Evolutionary conservation across 2,113 vertebrate genomes (phyloP).

Genomic region (Psephotus haematonotus): DNA sequence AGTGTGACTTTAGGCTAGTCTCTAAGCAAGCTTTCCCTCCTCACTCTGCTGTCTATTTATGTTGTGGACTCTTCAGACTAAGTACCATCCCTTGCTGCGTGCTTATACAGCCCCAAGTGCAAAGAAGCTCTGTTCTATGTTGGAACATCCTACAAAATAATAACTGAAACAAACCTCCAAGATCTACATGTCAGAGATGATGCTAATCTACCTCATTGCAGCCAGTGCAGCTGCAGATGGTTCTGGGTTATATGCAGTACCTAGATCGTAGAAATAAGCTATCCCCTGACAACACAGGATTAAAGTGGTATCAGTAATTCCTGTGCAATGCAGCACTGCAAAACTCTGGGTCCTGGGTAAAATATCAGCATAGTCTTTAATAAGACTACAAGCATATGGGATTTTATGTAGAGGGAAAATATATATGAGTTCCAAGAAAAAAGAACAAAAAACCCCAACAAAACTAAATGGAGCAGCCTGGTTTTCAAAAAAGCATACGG

Average conservation of each 20-base stretch:
- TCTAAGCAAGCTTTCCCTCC: background rate
- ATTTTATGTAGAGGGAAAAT: background rate
- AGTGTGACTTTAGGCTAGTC: background rate
- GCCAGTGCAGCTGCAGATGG: rapidly evolving
- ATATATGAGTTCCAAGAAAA: background rate
- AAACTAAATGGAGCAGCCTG: background rate
- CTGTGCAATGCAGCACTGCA: background rate
- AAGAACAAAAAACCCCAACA: background rate
- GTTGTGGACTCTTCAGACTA: background rate
- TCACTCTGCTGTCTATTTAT: background rate
- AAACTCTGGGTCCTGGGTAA: background rate
- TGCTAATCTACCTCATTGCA: background rate
- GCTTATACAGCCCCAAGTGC: background rate
- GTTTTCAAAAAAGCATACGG: background rate
- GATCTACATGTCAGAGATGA: background rate
- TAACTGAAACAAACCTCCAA: background rate
- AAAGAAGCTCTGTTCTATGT: background rate
- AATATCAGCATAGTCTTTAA: background rate
- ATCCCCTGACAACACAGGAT: background rate
- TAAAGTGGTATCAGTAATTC: background rate
- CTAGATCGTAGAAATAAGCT: background rate
- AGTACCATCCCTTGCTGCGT: background rate
- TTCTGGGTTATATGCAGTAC: background rate
- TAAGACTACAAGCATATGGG: background rate
- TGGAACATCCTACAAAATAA: background rate